Evolutionary conservation across 2,113 vertebrate species (phyloP).

Genomic region (Odontophorus gujanensis): DNA sequence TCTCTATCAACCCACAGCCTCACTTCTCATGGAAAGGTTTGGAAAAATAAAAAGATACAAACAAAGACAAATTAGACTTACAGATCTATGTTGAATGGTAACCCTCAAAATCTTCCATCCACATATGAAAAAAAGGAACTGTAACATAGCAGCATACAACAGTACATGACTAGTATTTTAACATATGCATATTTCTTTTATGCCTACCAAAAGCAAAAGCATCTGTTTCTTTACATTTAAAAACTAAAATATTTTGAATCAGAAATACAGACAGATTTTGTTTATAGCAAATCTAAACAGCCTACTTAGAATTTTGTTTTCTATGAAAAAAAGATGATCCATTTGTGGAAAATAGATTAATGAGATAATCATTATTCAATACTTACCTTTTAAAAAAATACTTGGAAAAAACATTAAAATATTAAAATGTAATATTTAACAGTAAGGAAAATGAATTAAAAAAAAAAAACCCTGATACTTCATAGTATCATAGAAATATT

Average conservation of each 20-base stretch:
- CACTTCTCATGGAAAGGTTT: neutral
- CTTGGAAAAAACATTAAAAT: neutral
- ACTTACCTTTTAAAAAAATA: neutral
- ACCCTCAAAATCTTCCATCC: neutral
- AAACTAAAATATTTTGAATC: neutral
- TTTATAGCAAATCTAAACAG: neutral
- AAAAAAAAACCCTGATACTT: neutral
- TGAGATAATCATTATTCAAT: neutral
- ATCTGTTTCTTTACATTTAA: neutral
- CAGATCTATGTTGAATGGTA: neutral
- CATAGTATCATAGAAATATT: neutral
- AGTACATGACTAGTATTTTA: too few species aligned
- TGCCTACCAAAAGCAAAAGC: neutral
- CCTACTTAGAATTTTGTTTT: neutral
- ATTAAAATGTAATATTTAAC: neutral
- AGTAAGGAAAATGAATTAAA: neutral
- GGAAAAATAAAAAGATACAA: neutral
- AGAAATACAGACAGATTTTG: neutral
- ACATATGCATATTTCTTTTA: neutral
- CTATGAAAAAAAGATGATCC: neutral
- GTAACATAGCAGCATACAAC: neutral
- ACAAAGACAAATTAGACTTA: neutral
- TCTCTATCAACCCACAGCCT: accelerated
- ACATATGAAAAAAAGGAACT: too few species aligned
- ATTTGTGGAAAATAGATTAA: neutral